Evolutionary conservation across 2,797 vertebrate genomes (phyloP), one percentile per base, ranked within the genome.

Genomic region (Spheniscus humboldti): DNA sequence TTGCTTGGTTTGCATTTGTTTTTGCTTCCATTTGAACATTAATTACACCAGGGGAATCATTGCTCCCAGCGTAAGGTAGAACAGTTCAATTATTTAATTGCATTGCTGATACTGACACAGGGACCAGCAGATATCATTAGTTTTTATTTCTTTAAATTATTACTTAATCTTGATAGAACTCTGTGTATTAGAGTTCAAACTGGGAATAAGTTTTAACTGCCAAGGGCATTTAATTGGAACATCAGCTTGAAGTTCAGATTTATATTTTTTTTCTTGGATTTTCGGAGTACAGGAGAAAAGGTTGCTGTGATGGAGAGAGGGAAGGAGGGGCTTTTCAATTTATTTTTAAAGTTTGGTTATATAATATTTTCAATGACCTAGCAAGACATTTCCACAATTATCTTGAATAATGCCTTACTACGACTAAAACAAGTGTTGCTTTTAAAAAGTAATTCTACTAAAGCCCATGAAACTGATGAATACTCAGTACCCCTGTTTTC

Each of bases 51-150:
- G 73, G 24, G 88, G 77, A 92, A 91, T 67, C 4, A 17, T 50
- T 88, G 5, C 22, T 91, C 74, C 75, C 25, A 82, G 22, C 16
- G 18, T 77, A 68, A 91, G 37, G 39, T 73, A 82, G 45, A 86
- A 95, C 0, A 18, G 55, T 84, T 90, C 76, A 92, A 50, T 90
- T 90, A 90, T 91, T 94, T 86, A 95, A 92, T 72, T 64, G 23
- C 63, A 77, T 45, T 91, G 33, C 53, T 92, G 59, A 57, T 88
- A 55, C 50, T 74, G 69, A 73, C 41, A n/a, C 35, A 48, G 47
- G n/a, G 6, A 69, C n/a, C 45, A 88, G 16, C 3, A 84, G 59
- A 48, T 53, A 80, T 47, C 9, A 75, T 18, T 2, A 2, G 2
- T 17, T 63, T 86, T 90, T 72, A n/a, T 92, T 94, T 84, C 41